Base-by-base conservation (phyloP, 2,888 invertebrate genomes). In the Proisotoma minuta region DNA sequence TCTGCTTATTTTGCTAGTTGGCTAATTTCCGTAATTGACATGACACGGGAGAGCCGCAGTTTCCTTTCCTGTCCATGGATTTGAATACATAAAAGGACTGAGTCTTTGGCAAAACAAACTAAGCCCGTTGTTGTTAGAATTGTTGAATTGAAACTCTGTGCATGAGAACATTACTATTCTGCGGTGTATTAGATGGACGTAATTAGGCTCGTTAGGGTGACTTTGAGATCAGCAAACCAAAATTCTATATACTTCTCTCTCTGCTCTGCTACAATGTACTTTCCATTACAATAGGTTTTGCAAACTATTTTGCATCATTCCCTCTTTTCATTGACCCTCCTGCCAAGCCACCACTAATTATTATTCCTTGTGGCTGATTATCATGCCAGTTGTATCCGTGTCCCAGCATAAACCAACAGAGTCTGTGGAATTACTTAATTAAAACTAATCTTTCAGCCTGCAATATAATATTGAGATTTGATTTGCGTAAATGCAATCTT, bases 11-110 rank as follows among this genome's bases (percentile, higher is more conserved):
- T n/a, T 8, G 50, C n/a, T 5, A 50, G 26, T 22, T 50, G 50
- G 50, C 50, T 50, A 50, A 50, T 50, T 50, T 50, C 26, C 20
- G 24, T 50, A 50, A 50, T 50, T 50, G 50, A 50, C 50, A 50
- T 26, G 50, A 26, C 24, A 50, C 23, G 23, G 50, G 50, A 22
- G 5, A 23, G 10, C 43, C 5, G 18, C 10, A n/a, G 10, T 43
- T 43, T 43, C 5, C 43, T 43, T 43, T 43, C 18, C 5, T n/a
- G 10, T 43, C 18, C 4, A 4, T 43, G 43, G 5, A 18, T 20
- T 5, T 43, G 43, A n/a, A 12, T 43, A 20, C 43, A 43, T 43
- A 43, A 43, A 43, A 43, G 43, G n/a, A n/a, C 43, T 43, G 18
- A n/a, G 15, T 34, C 34, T n/a, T n/a, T n/a, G n/a, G n/a, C n/a